Percentiles rank a stretch among this genome's conserved stretches.
phyloP scores from a whole-genome alignment of 2,888 invertebrate genomes.

The Andricus quercusramuli region DNA sequence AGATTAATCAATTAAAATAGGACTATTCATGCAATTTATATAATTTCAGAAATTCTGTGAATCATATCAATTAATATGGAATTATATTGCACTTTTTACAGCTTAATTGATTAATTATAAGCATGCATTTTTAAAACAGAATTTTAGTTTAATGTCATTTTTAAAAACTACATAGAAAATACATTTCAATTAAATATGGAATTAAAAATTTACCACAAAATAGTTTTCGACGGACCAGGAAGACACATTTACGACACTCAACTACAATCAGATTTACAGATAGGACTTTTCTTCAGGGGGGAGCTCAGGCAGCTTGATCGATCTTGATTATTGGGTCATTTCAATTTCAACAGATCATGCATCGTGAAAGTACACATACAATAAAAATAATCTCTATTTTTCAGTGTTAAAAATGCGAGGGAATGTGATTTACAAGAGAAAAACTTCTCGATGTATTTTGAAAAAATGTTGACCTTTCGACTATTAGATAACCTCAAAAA shows the following conservation, averaged over 20 bases:
- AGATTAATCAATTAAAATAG: neutral
- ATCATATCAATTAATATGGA: neutral
- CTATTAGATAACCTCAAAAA: neutral
- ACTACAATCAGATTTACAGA: neutral
- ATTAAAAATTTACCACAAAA: neutral
- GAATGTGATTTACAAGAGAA: neutral
- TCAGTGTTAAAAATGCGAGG: neutral
- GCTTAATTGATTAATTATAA: neutral
- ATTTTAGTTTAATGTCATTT: neutral
- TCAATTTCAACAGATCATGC: neutral
- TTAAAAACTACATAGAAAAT: neutral
- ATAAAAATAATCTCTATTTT: neutral
- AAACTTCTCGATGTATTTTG: neutral
- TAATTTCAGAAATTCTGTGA: neutral
- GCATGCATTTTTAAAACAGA: neutral
- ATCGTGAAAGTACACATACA: neutral
- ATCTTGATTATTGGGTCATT: neutral
- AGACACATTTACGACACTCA: too few species aligned
- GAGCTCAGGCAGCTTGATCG: neutral
- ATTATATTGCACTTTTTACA: neutral
- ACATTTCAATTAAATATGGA: neutral
- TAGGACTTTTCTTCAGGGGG: neutral
- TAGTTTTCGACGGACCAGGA: neutral
- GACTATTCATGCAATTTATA: neutral
- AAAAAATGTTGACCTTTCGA: neutral